These are phyloP conservation scores for Odobenus rosmarus DNA, from an alignment of 2,113 vertebrate genomes.

Conservation along the genomic window DNA sequence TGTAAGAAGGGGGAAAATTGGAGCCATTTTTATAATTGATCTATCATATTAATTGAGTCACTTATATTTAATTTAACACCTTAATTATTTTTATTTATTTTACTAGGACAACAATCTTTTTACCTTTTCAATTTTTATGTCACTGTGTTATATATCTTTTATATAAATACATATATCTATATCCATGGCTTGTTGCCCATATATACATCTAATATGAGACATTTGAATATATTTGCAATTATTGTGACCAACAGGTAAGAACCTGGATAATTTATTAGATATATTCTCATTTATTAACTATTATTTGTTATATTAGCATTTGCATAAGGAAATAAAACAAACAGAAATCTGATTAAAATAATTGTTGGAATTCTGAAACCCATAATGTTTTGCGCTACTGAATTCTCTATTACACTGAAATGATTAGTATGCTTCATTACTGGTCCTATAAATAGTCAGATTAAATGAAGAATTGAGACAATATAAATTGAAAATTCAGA, in stretches of 20 bases:
- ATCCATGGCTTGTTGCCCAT: not conserved
- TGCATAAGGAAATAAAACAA: constrained; percentile 11
- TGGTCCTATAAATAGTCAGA: not conserved
- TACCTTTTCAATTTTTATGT: constrained; percentile 11
- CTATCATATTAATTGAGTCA: not conserved
- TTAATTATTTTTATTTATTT: not conserved
- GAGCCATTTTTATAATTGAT: not conserved
- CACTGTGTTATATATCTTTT: not conserved
- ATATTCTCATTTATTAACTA: not conserved
- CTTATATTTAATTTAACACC: not conserved
- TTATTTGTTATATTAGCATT: constrained; percentile 35
- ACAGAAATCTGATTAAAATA: not conserved
- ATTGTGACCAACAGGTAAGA: constrained; percentile 2
- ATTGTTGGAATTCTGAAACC: not conserved
- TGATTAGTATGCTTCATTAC: not conserved
- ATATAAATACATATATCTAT: not conserved
- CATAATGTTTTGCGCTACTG: not conserved
- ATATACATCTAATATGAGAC: constrained; percentile 13
- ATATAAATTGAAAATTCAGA: not conserved
- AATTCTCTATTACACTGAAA: not conserved
- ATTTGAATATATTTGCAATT: constrained; percentile 42
- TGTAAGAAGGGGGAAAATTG: not conserved
- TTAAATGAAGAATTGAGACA: constrained; percentile 1
- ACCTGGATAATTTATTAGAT: constrained; percentile 27
- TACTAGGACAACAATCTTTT: not conserved